Base-by-base conservation (phyloP, 2,888 invertebrate genomes). In the Conus canariensis region DNA sequence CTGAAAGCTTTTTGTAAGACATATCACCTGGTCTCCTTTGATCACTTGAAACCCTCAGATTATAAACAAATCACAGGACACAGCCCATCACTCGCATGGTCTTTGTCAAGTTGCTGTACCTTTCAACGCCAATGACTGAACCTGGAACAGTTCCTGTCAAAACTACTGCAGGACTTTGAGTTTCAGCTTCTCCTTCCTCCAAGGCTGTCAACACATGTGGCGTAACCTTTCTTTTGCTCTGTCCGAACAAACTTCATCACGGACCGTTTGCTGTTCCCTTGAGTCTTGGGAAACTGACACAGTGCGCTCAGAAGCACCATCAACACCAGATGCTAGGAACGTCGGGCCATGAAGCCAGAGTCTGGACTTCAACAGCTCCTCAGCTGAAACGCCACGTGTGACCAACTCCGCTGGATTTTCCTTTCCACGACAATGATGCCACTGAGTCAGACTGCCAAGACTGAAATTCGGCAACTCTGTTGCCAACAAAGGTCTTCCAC, bases 1-100 rank as follows among this genome's bases (percentile, higher is more conserved):
- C 16, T 7, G 16, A 9, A 77, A 14, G 25, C 25, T 25, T 14
- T 25, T 77, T 30, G 30, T 25, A 77, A 25, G 77, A 77, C n/a
- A n/a, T n/a, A n/a, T n/a, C n/a, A n/a, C n/a, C 16, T 77, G 22
- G 77, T 77, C 70, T 77, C 30, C 77, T 77, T 77, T 77, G 77
- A n/a, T 77, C 77, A 25, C 12, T 77, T 16, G 77, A 77, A 30
- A 25, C 30, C 25, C 77, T 77, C 77, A 77, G 25, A 10, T 77
- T 77, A 77, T 70, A 19, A 70, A 70, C 77, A 77, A 77, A 77
- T 25, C 5, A 25, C 77, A 77, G 14, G 30, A 77, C 77, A 77
- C 7, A 70, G 77, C 77, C 30, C 77, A 77, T 77, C 77, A 77
- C 77, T 77, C 77, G 22, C 77, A 77, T n/a, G 8, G 25, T 8